phyloP scores from a whole-genome alignment of 1,140 invertebrate species.

The Scaptomyza montana region DNA sequence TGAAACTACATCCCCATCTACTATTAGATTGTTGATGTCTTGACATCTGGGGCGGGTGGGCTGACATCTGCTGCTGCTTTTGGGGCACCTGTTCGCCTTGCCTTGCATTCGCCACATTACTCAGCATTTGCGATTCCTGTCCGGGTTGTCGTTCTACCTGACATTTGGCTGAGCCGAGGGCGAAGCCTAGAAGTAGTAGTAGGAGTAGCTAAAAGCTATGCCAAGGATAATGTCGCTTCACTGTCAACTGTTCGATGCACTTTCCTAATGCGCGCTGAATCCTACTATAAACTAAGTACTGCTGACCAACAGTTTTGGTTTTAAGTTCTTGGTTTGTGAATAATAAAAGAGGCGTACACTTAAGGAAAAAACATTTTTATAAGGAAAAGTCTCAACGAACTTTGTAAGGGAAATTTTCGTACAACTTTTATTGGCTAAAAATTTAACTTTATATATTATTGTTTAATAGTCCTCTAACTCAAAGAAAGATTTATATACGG shows the following conservation, averaged over 20 bases:
- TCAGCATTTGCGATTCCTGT: constrained; percentile 8
- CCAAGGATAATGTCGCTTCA: constrained; percentile 20
- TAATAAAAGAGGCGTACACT: background rate
- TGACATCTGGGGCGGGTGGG: constrained; percentile 10
- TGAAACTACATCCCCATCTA: background rate
- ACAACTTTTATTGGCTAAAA: too few species aligned
- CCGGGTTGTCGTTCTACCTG: background rate
- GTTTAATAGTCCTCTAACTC: too few species aligned
- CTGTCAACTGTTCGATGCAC: constrained; percentile 33
- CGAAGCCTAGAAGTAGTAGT: background rate
- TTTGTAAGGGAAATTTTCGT: too few species aligned
- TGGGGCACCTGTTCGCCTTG: background rate
- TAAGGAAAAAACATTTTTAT: too few species aligned
- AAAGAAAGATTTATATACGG: too few species aligned
- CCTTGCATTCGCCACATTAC: constrained; percentile 1
- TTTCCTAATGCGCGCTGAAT: background rate
- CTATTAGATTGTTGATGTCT: background rate
- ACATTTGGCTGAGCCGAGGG: constrained; percentile 15
- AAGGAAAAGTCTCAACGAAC: too few species aligned
- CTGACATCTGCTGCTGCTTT: constrained; percentile 19
- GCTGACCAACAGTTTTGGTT: background rate
- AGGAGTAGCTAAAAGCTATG: constrained; percentile 16
- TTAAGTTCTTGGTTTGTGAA: background rate
- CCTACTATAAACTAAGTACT: background rate
- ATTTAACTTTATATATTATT: too few species aligned